Conservation (phyloP, 2,888 invertebrate species). For the Xestobium rufovillosum region DNA sequence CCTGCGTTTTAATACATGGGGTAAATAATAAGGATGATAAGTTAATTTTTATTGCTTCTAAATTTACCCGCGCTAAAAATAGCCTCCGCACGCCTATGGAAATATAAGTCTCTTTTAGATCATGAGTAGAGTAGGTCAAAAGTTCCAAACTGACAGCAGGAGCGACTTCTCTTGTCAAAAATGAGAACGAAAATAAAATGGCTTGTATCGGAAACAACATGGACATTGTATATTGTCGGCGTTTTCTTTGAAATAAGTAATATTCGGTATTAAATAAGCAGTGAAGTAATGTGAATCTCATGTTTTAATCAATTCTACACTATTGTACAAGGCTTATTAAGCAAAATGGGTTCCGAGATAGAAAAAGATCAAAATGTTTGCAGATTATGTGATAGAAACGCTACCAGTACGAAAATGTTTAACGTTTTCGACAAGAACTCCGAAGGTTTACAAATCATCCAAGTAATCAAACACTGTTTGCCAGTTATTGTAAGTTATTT, state of each 20-base stretch:
- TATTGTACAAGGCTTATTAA: not conserved
- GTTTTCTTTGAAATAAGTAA: conserved; percentile 27
- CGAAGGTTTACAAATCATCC: conserved; percentile 35
- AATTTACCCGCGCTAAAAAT: too few relatives aligned
- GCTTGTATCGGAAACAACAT: conserved; percentile 29
- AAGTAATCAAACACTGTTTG: conserved; percentile 39
- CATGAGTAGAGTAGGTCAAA: too few relatives aligned
- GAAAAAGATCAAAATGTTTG: conserved; percentile 31
- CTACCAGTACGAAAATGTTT: conserved; percentile 31
- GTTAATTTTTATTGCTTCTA: too few relatives aligned
- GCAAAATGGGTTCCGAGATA: conserved; percentile 17
- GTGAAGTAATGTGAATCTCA: conserved; percentile 7
- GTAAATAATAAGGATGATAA: too few relatives aligned
- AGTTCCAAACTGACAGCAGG: too few relatives aligned
- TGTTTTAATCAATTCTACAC: not conserved
- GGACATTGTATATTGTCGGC: conserved; percentile 30
- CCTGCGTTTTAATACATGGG: too few relatives aligned
- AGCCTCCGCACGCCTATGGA: too few relatives aligned
- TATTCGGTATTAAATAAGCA: conserved; percentile 17
- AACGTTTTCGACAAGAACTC: conserved; percentile 40
- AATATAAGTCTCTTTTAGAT: too few relatives aligned
- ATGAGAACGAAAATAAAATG: conserved; percentile 25
- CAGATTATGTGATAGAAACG: conserved; percentile 38
- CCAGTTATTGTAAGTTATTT: conserved; percentile 38
- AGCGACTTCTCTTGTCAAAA: too few relatives aligned